Evolutionary conservation across 2,888 invertebrate genomes (phyloP).

Genomic region (Dryobotodes eremita): DNA sequence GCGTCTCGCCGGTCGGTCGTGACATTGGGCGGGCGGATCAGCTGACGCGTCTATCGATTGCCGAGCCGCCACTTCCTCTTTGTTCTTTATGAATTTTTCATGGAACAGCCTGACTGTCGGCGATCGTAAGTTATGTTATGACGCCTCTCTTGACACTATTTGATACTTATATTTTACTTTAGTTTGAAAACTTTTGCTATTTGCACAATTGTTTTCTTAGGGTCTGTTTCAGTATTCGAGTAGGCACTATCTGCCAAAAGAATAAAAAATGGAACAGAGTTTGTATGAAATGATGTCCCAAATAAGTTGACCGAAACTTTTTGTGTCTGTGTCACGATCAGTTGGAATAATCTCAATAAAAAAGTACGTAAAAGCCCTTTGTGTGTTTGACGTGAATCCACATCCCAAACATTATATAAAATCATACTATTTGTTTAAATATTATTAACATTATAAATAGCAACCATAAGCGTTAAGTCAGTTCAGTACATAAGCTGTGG

Average conservation of each 20-base stretch:
- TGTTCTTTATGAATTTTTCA: slow-evolving; percentile 88
- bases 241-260: not conserved
- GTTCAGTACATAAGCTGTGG: slow-evolving; percentile 34
- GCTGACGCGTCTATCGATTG: slow-evolving; percentile 88
- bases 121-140: slow-evolving; percentile 76
- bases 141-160: slow-evolving; percentile 65
- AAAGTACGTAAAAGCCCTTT: too few species aligned
- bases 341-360: not conserved
- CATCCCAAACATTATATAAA: not conserved
- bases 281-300: slow-evolving; percentile 6
- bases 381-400: not conserved
- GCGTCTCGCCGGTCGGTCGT: slow-evolving; percentile 79
- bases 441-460: slow-evolving; percentile 15
- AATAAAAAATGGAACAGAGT: slow-evolving; percentile 13
- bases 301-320: slow-evolving; percentile 7
- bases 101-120: slow-evolving; percentile 65
- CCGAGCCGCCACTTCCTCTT: slow-evolving; percentile 81
- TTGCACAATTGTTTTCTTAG: slow-evolving; percentile 46
- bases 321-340: not conserved
- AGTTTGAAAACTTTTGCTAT: slow-evolving; percentile 45
- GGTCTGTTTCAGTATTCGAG: not conserved
- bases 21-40: slow-evolving; percentile 90
- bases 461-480: slow-evolving; percentile 11
- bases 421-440: not conserved
- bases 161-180: slow-evolving; percentile 42